A percentile compares a stretch with the other conserved stretches of the same genome.
Conservation (phyloP, 2,888 invertebrate species). For the Didymodactylos carnosus region DNA sequence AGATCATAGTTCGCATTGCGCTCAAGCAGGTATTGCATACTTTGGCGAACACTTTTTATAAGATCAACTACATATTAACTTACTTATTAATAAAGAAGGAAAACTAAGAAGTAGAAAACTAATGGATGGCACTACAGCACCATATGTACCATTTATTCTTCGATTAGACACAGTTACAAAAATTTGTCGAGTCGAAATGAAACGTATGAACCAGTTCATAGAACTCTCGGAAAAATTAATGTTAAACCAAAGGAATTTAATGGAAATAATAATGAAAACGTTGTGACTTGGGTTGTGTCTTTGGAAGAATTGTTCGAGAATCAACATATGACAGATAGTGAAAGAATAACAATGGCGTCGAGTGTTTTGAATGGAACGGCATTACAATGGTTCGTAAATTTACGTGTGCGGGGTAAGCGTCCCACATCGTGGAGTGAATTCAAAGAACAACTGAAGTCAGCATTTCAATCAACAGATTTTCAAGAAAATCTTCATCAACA, state of each 20-base stretch:
- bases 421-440: not conserved
- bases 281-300: not conserved
- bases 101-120: too few species aligned
- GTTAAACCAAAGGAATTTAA: not conserved
- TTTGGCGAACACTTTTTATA: too few species aligned
- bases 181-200: too few species aligned
- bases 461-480: not conserved
- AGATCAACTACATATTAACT: too few species aligned
- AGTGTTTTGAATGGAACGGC: not conserved
- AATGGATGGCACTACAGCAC: too few species aligned
- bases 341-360: not conserved
- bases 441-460: not conserved
- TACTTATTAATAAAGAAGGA: too few species aligned
- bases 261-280: not conserved
- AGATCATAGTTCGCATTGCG: too few species aligned
- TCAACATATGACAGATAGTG: not conserved
- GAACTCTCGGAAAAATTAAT: not conserved
- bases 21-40: too few species aligned
- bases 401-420: not conserved
- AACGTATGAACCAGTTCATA: not conserved
- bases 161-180: too few species aligned
- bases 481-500: not conserved
- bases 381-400: not conserved
- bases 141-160: too few species aligned
- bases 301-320: not conserved